Base-by-base conservation (phyloP, 1,140 invertebrate genomes). In the Drosophila aff. region DNA sequence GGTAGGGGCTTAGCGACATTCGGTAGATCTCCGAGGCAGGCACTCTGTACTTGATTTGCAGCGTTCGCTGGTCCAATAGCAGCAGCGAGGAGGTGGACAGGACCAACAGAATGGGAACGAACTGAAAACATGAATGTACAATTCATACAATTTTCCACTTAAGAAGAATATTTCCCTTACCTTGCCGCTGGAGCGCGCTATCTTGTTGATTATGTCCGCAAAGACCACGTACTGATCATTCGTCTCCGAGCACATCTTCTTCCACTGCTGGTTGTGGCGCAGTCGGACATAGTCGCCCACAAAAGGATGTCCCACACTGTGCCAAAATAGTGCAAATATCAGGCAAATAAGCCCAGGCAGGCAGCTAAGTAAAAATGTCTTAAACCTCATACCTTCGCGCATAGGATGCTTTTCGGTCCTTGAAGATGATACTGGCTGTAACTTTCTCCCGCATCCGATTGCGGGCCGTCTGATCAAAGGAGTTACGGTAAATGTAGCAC, bases 401-500 rank as follows among this genome's bases (percentile, higher is more conserved):
- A 94, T 98, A 98, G 63, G 95, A 96, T 57, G 95, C 94, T 94
- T 98, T 98, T 73, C 96, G 95, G 78, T 96, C 96, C 92, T 96
- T 96, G 93, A 98, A 98, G 67, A 98, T 95, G 76, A 97, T 95
- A 94, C 96, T 97, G 49, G 97, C 97, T 18, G 96, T 97, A 8
- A 98, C 96, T 94, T 98, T 98, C 93, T 98, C 97, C 78, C 96
- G 94, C 96, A 98, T 97, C 68, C 96, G 94, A 94, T 97, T 97
- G 50, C 96, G 93, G 8, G 96, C 95, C 8, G 95, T 96, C 93
- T 97, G 96, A 93, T 97, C 96, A 89, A 97, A 97, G 57, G 95
- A 95, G 71, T 94, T 92, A n/a, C 97, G 94, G 93, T 97, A 98
- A 76, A 96, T 95, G 64, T 95, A 94, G 93, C 97, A 98, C 94